These are phyloP conservation scores for Syngnathus rostellatus DNA, from an alignment of 2,797 vertebrate genomes.

Conservation along the genomic window DNA sequence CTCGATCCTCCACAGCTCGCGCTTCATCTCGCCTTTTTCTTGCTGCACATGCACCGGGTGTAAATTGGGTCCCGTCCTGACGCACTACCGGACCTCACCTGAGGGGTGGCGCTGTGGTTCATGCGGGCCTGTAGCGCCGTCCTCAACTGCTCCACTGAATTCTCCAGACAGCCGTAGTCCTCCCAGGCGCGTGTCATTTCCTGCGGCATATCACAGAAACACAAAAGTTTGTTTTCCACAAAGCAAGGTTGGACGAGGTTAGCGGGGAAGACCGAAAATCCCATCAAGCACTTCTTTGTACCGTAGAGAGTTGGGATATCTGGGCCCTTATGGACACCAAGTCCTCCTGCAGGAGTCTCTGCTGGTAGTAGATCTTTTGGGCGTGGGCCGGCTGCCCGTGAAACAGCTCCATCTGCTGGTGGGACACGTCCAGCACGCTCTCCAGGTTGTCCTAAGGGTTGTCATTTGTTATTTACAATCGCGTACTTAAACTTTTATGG, in stretches of 20 bases:
- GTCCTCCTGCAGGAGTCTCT: slow-evolving; percentile 90
- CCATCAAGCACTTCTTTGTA: background rate
- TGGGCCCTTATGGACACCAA: slow-evolving; percentile 89
- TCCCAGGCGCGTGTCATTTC: slow-evolving; percentile 91
- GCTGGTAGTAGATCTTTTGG: slow-evolving; percentile 89
- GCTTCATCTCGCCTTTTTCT: slow-evolving; percentile 84
- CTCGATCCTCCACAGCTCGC: slow-evolving; percentile 94
- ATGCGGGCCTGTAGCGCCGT: slow-evolving; percentile 81
- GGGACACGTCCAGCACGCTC: slow-evolving; percentile 83
- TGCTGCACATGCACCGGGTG: slow-evolving; percentile 34
- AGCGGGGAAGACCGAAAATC: background rate
- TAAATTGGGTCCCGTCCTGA: too few species aligned
- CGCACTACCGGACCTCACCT: slow-evolving; percentile 64
- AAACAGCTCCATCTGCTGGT: slow-evolving; percentile 92
- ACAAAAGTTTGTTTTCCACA: background rate
- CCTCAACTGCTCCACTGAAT: slow-evolving; percentile 80
- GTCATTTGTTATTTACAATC: background rate
- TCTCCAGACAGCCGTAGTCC: slow-evolving; percentile 81
- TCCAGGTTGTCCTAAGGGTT: slow-evolving; percentile 84
- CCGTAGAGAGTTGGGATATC: slow-evolving; percentile 85
- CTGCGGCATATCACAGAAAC: slow-evolving; percentile 48
- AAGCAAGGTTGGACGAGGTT: background rate
- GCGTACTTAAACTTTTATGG: background rate
- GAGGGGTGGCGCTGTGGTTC: slow-evolving; percentile 71
- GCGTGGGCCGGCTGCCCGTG: slow-evolving; percentile 80